phyloP scores from a whole-genome alignment of 2,797 vertebrate species.

The Dendrocincla tyrannina region DNA sequence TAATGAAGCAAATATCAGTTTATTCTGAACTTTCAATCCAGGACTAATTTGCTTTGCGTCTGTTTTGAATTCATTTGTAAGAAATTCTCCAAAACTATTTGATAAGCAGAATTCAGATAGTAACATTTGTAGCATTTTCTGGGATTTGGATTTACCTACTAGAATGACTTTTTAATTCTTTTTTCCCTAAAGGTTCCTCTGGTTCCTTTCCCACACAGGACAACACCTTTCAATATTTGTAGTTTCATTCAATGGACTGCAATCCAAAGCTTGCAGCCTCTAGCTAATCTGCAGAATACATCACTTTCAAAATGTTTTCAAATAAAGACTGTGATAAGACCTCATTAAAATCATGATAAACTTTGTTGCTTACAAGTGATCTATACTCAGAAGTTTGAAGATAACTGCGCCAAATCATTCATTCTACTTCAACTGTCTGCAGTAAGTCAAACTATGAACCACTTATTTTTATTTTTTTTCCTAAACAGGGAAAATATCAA shows the following conservation, averaged over 20 bases:
- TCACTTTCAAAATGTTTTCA: background rate
- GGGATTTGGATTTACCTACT: background rate
- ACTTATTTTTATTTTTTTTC: background rate
- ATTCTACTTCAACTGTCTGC: background rate
- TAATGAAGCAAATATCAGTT: background rate
- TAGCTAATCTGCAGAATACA: background rate
- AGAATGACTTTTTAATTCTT: background rate
- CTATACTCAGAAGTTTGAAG: background rate
- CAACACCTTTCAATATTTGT: background rate
- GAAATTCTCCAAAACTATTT: background rate
- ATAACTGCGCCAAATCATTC: background rate
- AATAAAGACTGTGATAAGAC: background rate
- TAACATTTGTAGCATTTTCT: background rate
- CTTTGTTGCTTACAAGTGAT: background rate
- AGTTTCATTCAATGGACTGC: background rate
- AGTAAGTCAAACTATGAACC: background rate
- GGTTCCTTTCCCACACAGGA: background rate
- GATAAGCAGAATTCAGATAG: background rate
- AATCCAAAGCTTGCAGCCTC: background rate
- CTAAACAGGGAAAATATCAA: background rate
- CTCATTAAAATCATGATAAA: background rate
- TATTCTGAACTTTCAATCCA: background rate
- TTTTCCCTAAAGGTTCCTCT: background rate
- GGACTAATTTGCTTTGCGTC: background rate
- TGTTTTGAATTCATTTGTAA: background rate